These are phyloP conservation scores for Patiria miniata DNA, from an alignment of 35 echinoderm and acorn worm genomes.

Conservation along the genomic window DNA sequence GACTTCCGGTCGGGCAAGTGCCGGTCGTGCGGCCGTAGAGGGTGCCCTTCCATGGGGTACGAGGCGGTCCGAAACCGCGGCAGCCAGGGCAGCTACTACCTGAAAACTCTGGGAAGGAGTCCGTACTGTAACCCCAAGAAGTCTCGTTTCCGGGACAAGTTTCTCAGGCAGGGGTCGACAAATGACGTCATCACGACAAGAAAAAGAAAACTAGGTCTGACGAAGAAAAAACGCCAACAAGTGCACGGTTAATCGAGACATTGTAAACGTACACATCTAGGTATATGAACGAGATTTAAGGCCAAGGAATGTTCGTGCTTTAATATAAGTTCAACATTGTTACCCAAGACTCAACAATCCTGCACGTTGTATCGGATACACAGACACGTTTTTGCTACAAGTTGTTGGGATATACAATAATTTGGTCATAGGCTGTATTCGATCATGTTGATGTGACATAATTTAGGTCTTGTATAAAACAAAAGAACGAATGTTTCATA, in stretches of 20 bases:
- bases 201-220: background rate
- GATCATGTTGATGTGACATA: too few relatives aligned
- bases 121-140: conserved; percentile 60
- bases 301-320: too few relatives aligned
- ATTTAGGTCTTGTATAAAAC: too few relatives aligned
- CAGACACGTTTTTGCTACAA: too few relatives aligned
- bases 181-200: background rate
- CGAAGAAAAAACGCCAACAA: background rate
- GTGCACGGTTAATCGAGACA: background rate
- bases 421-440: too few relatives aligned
- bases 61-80: background rate
- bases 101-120: conserved; percentile 52
- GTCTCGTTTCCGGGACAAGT: background rate
- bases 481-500: too few relatives aligned
- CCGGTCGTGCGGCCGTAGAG: conserved; percentile 33
- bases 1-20: conserved; percentile 52
- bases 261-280: background rate
- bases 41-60: conserved; percentile 66
- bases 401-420: too few relatives aligned
- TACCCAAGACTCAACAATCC: too few relatives aligned
- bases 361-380: too few relatives aligned
- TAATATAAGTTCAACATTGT: too few relatives aligned
- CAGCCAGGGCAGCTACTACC: conserved; percentile 42
- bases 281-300: too few relatives aligned
- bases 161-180: background rate